Base-by-base conservation (phyloP, 2,113 vertebrate genomes). In the Merops nubicus region DNA sequence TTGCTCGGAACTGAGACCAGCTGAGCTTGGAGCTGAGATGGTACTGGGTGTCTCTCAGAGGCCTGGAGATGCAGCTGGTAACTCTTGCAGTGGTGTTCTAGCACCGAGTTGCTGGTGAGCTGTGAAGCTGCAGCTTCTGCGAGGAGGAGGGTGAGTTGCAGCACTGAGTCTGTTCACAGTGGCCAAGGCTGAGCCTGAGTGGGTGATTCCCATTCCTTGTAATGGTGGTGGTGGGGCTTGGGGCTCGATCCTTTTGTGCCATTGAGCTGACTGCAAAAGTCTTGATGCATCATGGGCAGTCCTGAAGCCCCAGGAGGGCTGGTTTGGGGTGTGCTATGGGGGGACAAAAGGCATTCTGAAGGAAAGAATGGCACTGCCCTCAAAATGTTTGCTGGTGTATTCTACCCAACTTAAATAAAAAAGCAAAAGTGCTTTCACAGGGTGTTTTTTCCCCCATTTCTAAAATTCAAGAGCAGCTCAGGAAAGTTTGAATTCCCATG, bases 31-130 rank as follows among this genome's bases (percentile, higher is more conserved):
- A 18, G 3, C 63, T 43, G 73, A 78, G 72, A 23, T 1, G 17
- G 45, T n/a, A 10, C 43, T 0, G 4, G 4, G 57, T 72, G 50
- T 73, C n/a, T 73, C 1, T 0, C 18, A 68, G 79, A 72, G 70
- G 75, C 67, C 68, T 67, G 77, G 50, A 65, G 79, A 21, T 59
- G 70, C 63, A 64, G 72, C 74, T 67, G 51, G 2, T 45, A 64
- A 18, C 59, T 77, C 48, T 26, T 0, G 0, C 12, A 0, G 15
- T 33, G 45, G 16, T 85, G 47, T 6, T 88, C n/a, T 36, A 17
- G 42, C 34, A 48, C 51, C 42, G 22, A 62, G 70, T 51, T 68
- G 8, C 20, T 21, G 62, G 29, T 60, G 77, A 85, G 34, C 57
- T 72, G 73, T 4, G 6, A n/a, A 86, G 42, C 33, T 64, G 76